Percentiles rank a stretch among this genome's conserved stretches.
These are phyloP conservation scores for Mesoclemmys tuberculata DNA, from an alignment of 2,113 vertebrate species.

Conservation along the genomic window DNA sequence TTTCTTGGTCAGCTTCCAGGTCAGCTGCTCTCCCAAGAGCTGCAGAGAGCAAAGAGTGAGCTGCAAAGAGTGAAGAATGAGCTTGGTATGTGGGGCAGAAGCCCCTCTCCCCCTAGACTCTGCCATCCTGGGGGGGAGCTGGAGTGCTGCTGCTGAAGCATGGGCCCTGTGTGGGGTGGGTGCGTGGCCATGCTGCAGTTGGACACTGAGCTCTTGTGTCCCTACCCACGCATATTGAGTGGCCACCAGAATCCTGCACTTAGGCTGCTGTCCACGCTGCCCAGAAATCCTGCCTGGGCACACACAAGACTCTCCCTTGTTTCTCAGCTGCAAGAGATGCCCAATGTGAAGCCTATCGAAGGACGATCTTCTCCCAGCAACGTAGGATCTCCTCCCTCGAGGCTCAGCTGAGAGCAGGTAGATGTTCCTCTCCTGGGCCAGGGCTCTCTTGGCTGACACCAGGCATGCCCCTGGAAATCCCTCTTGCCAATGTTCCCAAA, in stretches of 20 bases:
- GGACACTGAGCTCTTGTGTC: background rate
- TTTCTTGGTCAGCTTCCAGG: slow-evolving; percentile 21
- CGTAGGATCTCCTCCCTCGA: background rate
- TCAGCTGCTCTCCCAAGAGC: slow-evolving; percentile 4
- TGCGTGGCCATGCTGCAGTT: rapidly evolving
- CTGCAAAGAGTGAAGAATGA: background rate
- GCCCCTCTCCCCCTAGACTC: no score
- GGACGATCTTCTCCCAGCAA: background rate
- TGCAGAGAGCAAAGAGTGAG: background rate
- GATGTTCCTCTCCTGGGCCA: background rate
- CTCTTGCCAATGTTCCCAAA: background rate
- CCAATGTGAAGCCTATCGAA: background rate
- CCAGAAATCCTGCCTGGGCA: background rate
- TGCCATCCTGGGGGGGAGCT: background rate
- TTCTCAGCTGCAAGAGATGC: slow-evolving; percentile 33
- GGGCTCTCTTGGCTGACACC: rapidly evolving
- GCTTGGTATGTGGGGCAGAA: background rate
- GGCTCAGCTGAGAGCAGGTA: slow-evolving; percentile 49
- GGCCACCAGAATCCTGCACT: background rate
- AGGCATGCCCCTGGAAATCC: background rate
- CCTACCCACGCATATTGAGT: background rate
- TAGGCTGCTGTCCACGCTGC: background rate
- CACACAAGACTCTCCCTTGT: background rate
- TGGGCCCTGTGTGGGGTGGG: background rate
- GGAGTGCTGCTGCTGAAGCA: background rate